phyloP scores from a whole-genome alignment of 1,140 invertebrate genomes.

The Antheraea pernyi region DNA sequence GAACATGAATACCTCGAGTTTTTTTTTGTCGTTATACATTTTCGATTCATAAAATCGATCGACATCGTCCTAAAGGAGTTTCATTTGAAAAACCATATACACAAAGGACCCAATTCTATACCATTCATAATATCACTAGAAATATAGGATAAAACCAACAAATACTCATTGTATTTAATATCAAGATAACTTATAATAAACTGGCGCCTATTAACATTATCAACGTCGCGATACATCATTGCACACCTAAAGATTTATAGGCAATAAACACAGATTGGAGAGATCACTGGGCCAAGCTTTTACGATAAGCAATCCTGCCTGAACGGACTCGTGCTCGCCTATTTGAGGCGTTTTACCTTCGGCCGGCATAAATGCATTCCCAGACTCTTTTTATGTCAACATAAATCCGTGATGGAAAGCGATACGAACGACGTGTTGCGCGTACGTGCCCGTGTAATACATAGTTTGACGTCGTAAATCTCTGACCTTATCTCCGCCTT shows the following conservation, averaged over 20 bases:
- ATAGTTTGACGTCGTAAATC: constrained; percentile 34
- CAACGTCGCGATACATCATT: constrained; percentile 64
- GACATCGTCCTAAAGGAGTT: too few relatives aligned
- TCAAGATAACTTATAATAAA: background rate
- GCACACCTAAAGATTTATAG: constrained; percentile 59
- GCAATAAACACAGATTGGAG: constrained; percentile 71
- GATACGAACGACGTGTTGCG: constrained; percentile 10
- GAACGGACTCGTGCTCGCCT: constrained; percentile 42
- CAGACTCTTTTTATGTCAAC: constrained; percentile 59
- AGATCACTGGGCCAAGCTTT: constrained; percentile 68
- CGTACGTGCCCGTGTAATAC: constrained; percentile 30
- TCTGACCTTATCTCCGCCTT: constrained; percentile 20
- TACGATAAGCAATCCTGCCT: constrained; percentile 71
- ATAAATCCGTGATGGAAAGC: constrained; percentile 67
- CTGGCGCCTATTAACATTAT: constrained; percentile 57
- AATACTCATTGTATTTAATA: background rate
- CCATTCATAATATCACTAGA: too few relatives aligned
- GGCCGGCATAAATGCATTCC: constrained; percentile 64
- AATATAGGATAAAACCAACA: too few relatives aligned
- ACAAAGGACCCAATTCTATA: too few relatives aligned
- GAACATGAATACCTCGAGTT: too few relatives aligned
- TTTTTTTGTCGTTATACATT: too few relatives aligned
- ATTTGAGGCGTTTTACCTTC: constrained; percentile 45
- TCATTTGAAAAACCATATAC: too few relatives aligned
- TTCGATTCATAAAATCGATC: too few relatives aligned